These are phyloP conservation scores for Erynnis tages DNA, from an alignment of 2,888 invertebrate genomes.

Conservation along the genomic window DNA sequence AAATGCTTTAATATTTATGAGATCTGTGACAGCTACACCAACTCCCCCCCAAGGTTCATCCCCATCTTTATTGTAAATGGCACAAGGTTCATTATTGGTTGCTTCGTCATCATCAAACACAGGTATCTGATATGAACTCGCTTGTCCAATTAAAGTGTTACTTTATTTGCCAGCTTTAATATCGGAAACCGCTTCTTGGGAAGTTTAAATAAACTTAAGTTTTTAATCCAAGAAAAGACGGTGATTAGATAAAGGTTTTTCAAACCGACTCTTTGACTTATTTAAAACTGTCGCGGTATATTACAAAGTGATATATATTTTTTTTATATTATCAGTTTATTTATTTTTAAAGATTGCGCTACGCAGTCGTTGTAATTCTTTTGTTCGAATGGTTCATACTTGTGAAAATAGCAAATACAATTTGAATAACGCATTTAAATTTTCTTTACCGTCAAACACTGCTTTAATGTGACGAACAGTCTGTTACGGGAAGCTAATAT, in stretches of 20 bases:
- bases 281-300: background rate
- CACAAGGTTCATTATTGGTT: conserved; percentile 1
- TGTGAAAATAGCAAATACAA: too few species aligned
- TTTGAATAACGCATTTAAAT: too few species aligned
- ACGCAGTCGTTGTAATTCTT: too few species aligned
- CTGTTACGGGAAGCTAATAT: too few species aligned
- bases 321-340: too few species aligned
- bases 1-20: conserved; percentile 31
- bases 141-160: conserved; percentile 23
- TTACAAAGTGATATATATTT: too few species aligned
- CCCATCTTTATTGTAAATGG: background rate
- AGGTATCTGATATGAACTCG: conserved; percentile 6
- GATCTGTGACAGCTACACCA: conserved; percentile 22
- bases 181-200: conserved; percentile 25
- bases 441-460: too few species aligned
- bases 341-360: too few species aligned
- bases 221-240: conserved; percentile 13
- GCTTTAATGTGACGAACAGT: too few species aligned
- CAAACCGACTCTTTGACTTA: too few species aligned
- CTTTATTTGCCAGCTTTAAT: conserved; percentile 16
- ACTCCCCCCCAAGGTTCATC: background rate
- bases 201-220: conserved; percentile 23
- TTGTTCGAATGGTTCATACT: too few species aligned
- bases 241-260: conserved; percentile 15
- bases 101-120: background rate